Evolutionary conservation across 53 echinoderm and acorn worm genomes (phyloP).

Genomic region (Mesocentrotus franciscanus): DNA sequence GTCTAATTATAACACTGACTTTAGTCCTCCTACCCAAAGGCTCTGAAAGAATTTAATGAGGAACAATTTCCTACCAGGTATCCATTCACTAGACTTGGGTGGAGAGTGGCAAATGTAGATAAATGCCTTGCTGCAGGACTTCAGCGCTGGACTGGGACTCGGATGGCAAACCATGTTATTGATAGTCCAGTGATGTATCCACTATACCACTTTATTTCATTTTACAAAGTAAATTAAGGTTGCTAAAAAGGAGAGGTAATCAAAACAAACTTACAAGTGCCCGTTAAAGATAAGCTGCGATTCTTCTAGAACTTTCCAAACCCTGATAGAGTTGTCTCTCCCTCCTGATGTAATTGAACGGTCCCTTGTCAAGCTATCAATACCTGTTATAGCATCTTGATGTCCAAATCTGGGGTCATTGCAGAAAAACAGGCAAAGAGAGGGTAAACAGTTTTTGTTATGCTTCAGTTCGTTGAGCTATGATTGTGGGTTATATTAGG

Average conservation of each 20-base stretch:
- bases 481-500: not conserved
- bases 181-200: no score
- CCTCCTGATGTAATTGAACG: constrained; percentile 94
- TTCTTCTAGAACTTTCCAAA: constrained; percentile 98
- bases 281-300: constrained; percentile 94
- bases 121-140: no score
- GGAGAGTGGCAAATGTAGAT: no score
- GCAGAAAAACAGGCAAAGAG: not conserved
- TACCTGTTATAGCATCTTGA: constrained; percentile 89
- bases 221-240: not conserved
- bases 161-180: no score
- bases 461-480: not conserved
- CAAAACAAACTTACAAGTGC: constrained; percentile 75
- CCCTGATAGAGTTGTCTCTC: constrained; percentile 85
- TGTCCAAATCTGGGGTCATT: constrained; percentile 87
- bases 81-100: no score
- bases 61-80: no score
- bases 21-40: no score
- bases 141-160: no score
- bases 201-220: not conserved
- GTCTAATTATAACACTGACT: no score
- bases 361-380: constrained; percentile 90
- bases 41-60: no score
- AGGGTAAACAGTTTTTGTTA: not conserved
- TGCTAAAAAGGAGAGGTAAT: not conserved